Percentiles rank a stretch among this genome's conserved stretches.
Evolutionary conservation across 2,113 vertebrate species (phyloP).

Genomic region (Laticauda colubrina): DNA sequence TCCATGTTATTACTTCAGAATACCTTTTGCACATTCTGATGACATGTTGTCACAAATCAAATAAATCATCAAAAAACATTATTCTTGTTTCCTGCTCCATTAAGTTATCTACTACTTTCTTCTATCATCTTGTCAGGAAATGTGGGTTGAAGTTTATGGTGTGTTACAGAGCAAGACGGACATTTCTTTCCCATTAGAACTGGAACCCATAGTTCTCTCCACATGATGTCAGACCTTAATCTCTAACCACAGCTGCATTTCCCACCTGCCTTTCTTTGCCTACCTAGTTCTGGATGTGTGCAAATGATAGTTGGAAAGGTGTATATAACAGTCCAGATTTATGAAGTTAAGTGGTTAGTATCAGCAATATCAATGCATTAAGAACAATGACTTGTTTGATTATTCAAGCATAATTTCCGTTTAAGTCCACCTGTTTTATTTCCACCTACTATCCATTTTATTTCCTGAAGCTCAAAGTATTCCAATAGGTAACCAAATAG

Average conservation of each 20-base stretch:
- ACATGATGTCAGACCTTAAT: background rate
- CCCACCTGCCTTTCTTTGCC: background rate
- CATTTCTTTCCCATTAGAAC: background rate
- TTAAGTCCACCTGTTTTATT: background rate
- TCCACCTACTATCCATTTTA: background rate
- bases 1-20: background rate
- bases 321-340: background rate
- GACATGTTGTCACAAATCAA: background rate
- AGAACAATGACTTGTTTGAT: background rate
- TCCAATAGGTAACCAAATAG: background rate
- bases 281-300: background rate
- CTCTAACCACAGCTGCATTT: background rate
- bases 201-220: background rate
- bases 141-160: background rate
- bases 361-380: background rate
- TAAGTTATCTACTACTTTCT: background rate
- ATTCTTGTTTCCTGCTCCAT: background rate
- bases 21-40: background rate
- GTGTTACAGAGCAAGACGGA: background rate
- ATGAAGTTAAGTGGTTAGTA: background rate
- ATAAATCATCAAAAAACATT: background rate
- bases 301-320: background rate
- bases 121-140: background rate
- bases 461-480: background rate
- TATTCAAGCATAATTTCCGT: background rate